A percentile compares a stretch with the other conserved stretches of the same genome.
Evolutionary conservation across 1,140 invertebrate species (phyloP).

Genomic region (Anagrus nilaparvatae): DNA sequence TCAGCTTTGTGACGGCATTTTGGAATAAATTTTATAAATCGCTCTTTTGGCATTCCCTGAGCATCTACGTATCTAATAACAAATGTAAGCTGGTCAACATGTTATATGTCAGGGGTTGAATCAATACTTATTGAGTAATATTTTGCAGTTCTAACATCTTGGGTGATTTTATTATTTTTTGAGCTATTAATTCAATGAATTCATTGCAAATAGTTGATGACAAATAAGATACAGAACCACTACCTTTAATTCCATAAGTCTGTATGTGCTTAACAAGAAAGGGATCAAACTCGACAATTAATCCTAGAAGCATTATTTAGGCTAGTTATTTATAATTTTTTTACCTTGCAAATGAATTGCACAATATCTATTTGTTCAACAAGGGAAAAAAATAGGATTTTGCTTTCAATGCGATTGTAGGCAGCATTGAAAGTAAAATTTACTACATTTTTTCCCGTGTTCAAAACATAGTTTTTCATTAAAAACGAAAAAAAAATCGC

Average conservation of each 20-base stretch:
- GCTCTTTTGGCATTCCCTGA: conserved; percentile 17
- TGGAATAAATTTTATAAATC: conserved; percentile 21
- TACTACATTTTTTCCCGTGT: no score
- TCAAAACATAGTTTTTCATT: no score
- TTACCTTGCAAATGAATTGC: no score
- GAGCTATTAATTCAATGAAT: conserved; percentile 10
- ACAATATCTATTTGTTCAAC: no score
- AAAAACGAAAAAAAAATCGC: no score
- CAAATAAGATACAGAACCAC: conserved; percentile 25
- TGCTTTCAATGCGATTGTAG: no score
- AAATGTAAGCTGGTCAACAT: conserved; percentile 30
- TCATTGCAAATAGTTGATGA: conserved; percentile 27
- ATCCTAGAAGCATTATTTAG: no score
- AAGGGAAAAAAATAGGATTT: no score
- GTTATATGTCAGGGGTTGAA: conserved; percentile 31
- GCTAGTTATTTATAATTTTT: no score
- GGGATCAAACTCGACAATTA: no score
- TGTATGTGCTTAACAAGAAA: conserved; percentile 28
- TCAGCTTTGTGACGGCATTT: conserved; percentile 20
- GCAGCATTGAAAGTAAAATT: no score
- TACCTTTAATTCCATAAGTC: conserved; percentile 26
- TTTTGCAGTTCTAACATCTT: conserved; percentile 13
- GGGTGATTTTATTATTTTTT: conserved; percentile 6
- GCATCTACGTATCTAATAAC: conserved; percentile 19
- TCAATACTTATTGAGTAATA: conserved; percentile 22